phyloP scores from a whole-genome alignment of 2,888 invertebrate species.

The Oxytorus armatus region DNA sequence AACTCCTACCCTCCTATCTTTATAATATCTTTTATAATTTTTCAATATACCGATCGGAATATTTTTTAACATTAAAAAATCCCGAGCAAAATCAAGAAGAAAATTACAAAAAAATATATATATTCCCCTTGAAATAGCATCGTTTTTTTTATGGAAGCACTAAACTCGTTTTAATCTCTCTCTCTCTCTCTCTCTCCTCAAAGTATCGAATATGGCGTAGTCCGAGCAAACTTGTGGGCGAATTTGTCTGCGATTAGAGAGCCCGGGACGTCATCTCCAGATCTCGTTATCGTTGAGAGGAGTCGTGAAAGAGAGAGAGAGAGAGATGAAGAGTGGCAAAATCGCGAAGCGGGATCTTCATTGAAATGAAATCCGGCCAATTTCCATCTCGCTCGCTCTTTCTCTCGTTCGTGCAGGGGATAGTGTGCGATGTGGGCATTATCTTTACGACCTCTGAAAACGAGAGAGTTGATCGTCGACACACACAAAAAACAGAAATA shows the following conservation, averaged over 20 bases:
- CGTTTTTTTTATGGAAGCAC: slow-evolving; percentile 21
- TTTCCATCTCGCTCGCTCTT: slow-evolving; percentile 29
- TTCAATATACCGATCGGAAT: too few relatives aligned
- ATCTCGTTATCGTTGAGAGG: slow-evolving; percentile 31
- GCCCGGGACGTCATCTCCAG: slow-evolving; percentile 40
- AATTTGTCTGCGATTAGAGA: slow-evolving; percentile 21
- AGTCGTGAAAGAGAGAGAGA: slow-evolving; percentile 9
- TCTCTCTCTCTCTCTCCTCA: slow-evolving; percentile 1
- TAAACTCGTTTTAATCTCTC: slow-evolving; percentile 15
- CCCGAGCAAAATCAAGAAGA: too few relatives aligned
- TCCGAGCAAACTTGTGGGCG: slow-evolving; percentile 35
- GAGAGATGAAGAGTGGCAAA: slow-evolving; percentile 14
- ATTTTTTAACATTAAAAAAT: too few relatives aligned
- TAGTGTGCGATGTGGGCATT: slow-evolving; percentile 71
- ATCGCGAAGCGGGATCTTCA: slow-evolving; percentile 65
- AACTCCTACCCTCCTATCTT: too few relatives aligned
- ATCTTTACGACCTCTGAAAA: slow-evolving; percentile 64
- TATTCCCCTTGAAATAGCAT: too few relatives aligned
- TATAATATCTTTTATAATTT: too few relatives aligned
- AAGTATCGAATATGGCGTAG: background rate
- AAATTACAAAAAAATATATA: too few relatives aligned
- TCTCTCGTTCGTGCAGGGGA: background rate
- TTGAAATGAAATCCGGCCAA: slow-evolving; percentile 72
- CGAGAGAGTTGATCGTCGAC: slow-evolving; percentile 49
- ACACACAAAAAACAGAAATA: slow-evolving; percentile 7